Base-by-base conservation (phyloP, 1,140 invertebrate species). In the Rhopalosiphum padi region DNA sequence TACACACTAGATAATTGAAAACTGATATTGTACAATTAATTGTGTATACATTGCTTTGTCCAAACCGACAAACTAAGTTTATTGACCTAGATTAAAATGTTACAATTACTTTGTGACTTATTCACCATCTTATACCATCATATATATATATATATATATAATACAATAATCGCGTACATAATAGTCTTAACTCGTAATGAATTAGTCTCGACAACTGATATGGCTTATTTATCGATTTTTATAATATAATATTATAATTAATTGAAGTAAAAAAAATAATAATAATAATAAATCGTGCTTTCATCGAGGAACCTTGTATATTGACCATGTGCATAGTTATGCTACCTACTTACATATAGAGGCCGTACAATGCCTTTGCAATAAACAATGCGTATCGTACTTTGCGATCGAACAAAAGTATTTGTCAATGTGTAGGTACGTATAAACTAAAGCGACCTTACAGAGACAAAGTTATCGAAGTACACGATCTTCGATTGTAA, bases 351-450 rank as follows among this genome's bases (percentile, higher is more conserved):
- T 6, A 21, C 46, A 85, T 83, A n/a, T 30, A n/a, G 86, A 88
- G 86, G 30, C 86, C 83, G 23, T 85, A 85, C 83, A 85, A 85
- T 41, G 37, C 60, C 83, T 85, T 85, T 85, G 35, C 41, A 25
- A 85, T 25, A 88, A 35, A 88, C 18, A 48, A 88, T 48, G 30
- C 1, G 30, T 88, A 88, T 88, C 86, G 43, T 88, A 88, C 46
- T 88, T 88, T 88, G 18, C 43, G 18, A 88, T 88, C 46, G 46
- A 88, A 88, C 43, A 48, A 88, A 88, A 48, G 86, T 87, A n/a
- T 88, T 88, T 88, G 86, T 88, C 86, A 88, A 21, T 21, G 30
- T 21, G 30, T 77, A n/a, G 60, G 30, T 77, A 35, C n/a, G 60
- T 35, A n/a, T 6, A 77, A 77, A 77, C 3, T 77, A 41, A 41